A percentile compares a stretch with the other conserved stretches of the same genome.
phyloP scores from a whole-genome alignment of 2,888 invertebrate species.

The Isoperla grammatica region DNA sequence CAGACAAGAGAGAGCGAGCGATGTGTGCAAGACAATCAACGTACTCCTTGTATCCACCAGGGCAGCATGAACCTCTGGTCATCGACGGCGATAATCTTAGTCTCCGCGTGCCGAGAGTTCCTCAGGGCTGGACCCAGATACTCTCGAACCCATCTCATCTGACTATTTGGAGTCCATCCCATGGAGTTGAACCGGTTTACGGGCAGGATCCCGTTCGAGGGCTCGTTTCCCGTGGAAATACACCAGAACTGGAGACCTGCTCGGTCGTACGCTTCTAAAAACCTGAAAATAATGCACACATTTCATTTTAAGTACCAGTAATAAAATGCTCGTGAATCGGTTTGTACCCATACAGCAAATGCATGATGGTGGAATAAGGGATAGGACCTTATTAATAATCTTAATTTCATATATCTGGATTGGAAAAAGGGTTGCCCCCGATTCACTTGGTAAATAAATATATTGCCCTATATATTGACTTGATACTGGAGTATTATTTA shows the following conservation, averaged over 20 bases:
- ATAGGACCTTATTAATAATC: too few relatives aligned
- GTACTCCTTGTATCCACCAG: constrained; percentile 58
- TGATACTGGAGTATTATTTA: too few relatives aligned
- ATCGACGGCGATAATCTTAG: constrained; percentile 69
- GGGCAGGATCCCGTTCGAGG: constrained; percentile 58
- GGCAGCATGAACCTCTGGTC: constrained; percentile 65
- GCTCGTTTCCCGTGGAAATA: constrained; percentile 84
- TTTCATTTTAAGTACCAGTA: too few relatives aligned
- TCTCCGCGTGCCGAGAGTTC: constrained; percentile 50
- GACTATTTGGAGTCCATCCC: constrained; percentile 62
- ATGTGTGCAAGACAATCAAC: too few relatives aligned
- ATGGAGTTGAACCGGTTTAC: constrained; percentile 61
- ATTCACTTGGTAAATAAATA: too few relatives aligned
- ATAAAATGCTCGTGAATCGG: too few relatives aligned
- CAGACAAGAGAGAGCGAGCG: too few relatives aligned
- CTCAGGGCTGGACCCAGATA: constrained; percentile 71
- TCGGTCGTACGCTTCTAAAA: constrained; percentile 67
- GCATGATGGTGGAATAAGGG: too few relatives aligned
- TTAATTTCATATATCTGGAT: too few relatives aligned
- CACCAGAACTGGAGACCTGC: constrained; percentile 72
- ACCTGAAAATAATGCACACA: constrained; percentile 13
- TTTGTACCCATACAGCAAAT: too few relatives aligned
- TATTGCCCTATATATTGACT: too few relatives aligned
- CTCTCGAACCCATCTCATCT: constrained; percentile 62
- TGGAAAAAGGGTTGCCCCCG: too few relatives aligned